These are phyloP conservation scores for Sesamia nonagrioides DNA, from an alignment of 1,140 invertebrate species.

Conservation along the genomic window DNA sequence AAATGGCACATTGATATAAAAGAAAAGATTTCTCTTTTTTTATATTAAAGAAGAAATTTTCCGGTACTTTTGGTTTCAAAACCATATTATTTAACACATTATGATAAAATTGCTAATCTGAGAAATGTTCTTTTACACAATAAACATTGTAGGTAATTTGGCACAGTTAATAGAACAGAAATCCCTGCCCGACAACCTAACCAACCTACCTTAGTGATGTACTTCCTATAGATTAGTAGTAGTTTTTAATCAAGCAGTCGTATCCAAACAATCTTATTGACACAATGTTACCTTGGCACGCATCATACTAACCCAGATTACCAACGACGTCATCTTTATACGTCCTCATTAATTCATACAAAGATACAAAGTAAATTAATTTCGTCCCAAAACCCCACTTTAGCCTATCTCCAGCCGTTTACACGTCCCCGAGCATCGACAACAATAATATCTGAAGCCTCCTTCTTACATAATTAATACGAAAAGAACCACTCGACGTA, in stretches of 20 bases:
- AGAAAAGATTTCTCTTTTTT: too few relatives aligned
- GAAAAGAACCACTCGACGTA: slow-evolving; percentile 31
- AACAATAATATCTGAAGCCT: slow-evolving; percentile 17
- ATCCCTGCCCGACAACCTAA: too few relatives aligned
- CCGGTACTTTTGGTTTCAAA: too few relatives aligned
- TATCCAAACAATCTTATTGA: not conserved
- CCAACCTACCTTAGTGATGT: too few relatives aligned
- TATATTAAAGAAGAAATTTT: too few relatives aligned
- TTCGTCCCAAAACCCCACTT: slow-evolving; percentile 13
- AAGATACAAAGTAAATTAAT: not conserved
- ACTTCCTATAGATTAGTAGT: not conserved
- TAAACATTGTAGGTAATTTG: too few relatives aligned
- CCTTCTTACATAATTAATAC: slow-evolving; percentile 45
- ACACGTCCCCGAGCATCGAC: slow-evolving; percentile 30
- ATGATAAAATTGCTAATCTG: too few relatives aligned
- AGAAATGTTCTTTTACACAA: too few relatives aligned
- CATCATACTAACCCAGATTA: not conserved
- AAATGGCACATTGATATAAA: too few relatives aligned
- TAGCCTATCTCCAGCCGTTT: slow-evolving; percentile 2
- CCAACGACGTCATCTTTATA: not conserved
- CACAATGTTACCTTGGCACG: not conserved
- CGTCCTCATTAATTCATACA: not conserved
- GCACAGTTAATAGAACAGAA: too few relatives aligned
- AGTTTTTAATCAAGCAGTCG: not conserved
- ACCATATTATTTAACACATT: too few relatives aligned